These are phyloP conservation scores for Pseudomyrmex sp. DNA, from an alignment of 1,140 invertebrate genomes.

Conservation along the genomic window DNA sequence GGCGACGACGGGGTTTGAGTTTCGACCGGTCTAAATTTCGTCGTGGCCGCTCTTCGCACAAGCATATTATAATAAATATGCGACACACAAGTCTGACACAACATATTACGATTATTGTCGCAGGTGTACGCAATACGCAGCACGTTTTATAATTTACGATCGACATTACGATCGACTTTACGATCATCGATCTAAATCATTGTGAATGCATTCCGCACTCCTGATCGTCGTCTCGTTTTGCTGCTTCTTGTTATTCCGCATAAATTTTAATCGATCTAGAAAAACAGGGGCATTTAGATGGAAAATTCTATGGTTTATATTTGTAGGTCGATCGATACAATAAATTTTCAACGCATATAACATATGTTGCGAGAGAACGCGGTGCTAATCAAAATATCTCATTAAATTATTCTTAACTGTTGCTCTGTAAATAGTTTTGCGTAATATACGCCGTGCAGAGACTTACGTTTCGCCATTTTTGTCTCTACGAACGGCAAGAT, in stretches of 20 bases:
- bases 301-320: neutral
- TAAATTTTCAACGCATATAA: neutral
- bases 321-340: conserved; percentile 1
- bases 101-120: conserved; percentile 47
- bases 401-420: conserved; percentile 4
- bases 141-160: conserved; percentile 51
- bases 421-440: neutral
- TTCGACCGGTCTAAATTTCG: conserved; percentile 5
- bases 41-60: conserved; percentile 2
- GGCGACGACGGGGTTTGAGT: conserved; percentile 40
- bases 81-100: conserved; percentile 27
- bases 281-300: neutral
- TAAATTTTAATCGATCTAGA: conserved; percentile 3
- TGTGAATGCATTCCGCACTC: conserved; percentile 13
- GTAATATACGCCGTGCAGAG: too few species aligned
- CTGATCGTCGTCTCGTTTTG: neutral
- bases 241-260: conserved; percentile 18
- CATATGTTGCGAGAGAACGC: neutral
- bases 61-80: conserved; percentile 57
- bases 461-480: neutral
- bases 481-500: neutral
- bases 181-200: conserved; percentile 31
- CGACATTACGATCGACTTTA: conserved; percentile 57
- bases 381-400: neutral
- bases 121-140: conserved; percentile 35